phyloP scores from a whole-genome alignment of 1,140 invertebrate species.

The Sminthurinus signatus region DNA sequence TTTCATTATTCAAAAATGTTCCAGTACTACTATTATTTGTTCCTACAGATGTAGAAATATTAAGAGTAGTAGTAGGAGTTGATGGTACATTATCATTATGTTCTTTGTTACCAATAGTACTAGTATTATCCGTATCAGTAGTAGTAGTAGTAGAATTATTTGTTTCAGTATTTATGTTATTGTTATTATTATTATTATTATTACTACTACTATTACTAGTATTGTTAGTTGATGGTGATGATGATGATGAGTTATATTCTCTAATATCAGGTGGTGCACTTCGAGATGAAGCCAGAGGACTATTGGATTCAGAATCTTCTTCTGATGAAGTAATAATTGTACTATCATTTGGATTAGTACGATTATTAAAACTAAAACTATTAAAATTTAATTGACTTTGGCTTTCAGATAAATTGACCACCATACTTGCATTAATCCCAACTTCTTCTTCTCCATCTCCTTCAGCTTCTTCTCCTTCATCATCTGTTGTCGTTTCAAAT shows the following conservation, averaged over 20 bases:
- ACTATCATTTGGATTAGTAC: background rate
- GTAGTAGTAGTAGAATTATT: background rate
- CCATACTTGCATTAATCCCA: slow-evolving; percentile 19
- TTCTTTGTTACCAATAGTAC: no score
- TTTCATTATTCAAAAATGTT: no score
- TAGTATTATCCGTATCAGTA: no score
- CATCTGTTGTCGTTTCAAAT: background rate
- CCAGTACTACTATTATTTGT: no score
- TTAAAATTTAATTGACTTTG: background rate
- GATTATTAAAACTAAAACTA: background rate
- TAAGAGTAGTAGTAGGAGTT: no score
- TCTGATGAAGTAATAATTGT: slow-evolving; percentile 4
- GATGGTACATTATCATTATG: no score
- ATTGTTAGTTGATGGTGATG: background rate
- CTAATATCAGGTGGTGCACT: slow-evolving; percentile 21
- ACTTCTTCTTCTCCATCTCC: slow-evolving; percentile 12
- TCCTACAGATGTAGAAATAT: no score
- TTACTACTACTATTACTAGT: background rate
- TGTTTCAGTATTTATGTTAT: background rate
- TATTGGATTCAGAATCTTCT: background rate
- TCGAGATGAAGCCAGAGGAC: slow-evolving; percentile 14
- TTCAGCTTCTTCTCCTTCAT: background rate
- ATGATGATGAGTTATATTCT: no score
- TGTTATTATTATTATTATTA: background rate
- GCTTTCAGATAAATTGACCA: slow-evolving; percentile 22